Conservation (phyloP, 2,888 invertebrate species). For the Campoplex capitator region DNA sequence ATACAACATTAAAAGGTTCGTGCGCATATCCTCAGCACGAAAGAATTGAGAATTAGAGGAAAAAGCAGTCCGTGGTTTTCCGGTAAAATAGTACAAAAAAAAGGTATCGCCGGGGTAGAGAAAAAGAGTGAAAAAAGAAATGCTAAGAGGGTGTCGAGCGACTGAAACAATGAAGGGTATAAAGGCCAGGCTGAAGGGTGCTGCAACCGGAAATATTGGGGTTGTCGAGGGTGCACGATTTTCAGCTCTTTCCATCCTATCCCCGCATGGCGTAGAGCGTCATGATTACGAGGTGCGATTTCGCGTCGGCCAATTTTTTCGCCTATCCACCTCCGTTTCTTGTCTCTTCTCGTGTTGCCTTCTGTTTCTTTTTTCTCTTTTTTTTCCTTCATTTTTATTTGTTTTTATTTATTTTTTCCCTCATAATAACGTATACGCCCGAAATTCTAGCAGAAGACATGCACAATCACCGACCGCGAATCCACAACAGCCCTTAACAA, state of each 20-base stretch:
- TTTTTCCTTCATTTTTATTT: too few species aligned
- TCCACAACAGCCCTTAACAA: slow-evolving; percentile 64
- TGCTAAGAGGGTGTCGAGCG: slow-evolving; percentile 32
- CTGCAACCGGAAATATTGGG: slow-evolving; percentile 71
- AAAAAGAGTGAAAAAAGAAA: slow-evolving; percentile 57
- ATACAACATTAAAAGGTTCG: slow-evolving; percentile 17
- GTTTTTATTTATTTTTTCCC: slow-evolving; percentile 35
- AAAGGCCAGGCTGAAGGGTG: slow-evolving; percentile 35
- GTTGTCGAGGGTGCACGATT: slow-evolving; percentile 54
- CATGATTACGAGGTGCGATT: slow-evolving; percentile 71
- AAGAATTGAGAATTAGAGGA: slow-evolving; percentile 31
- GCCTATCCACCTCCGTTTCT: slow-evolving; percentile 44
- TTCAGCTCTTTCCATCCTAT: slow-evolving; percentile 21
- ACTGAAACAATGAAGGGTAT: slow-evolving; percentile 30
- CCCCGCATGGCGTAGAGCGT: slow-evolving; percentile 51
- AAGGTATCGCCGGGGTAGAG: slow-evolving; percentile 65
- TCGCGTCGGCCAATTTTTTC: slow-evolving; percentile 67
- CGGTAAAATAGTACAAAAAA: slow-evolving; percentile 70
- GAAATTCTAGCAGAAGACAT: slow-evolving; percentile 55
- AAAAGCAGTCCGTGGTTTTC: slow-evolving; percentile 70
- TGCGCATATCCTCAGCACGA: not conserved
- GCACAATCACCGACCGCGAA: slow-evolving; percentile 61
- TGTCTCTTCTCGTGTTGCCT: slow-evolving; percentile 35
- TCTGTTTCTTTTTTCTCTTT: slow-evolving; percentile 37
- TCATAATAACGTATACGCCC: slow-evolving; percentile 10